Evolutionary conservation across 1,140 invertebrate genomes (phyloP), one percentile per base, ranked within the genome.

Genomic region (Doryteuthis pealeii): DNA sequence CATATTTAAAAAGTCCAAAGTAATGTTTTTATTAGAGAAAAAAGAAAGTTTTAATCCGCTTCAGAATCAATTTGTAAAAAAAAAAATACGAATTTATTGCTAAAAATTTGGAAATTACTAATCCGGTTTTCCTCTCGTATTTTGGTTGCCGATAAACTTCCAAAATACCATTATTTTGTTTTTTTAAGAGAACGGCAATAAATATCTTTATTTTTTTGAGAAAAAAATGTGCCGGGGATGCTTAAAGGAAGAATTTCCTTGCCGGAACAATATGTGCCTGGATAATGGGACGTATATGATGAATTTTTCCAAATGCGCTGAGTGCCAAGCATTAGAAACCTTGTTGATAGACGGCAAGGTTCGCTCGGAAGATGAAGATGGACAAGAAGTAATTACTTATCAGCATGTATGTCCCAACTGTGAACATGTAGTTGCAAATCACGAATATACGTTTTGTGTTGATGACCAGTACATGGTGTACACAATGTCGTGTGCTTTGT

Each of bases 201-300:
- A 40, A 40, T 40, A 58, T 58, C 26, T 5, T 62, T 62, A 62
- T 15, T 62, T 62, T 5, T 62, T 62, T 62, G 10, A 40, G 10
- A 40, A 40, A 40, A 10, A 40, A 40, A 78, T 78, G 76, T 78
- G 76, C 32, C 43, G 28, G n/a, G 76, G 73, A 15, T 78, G 76
- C 49, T 73, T 78, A n/a, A 78, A 75, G 54, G 73, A 75, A 58
- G 76, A 78, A 71, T 78, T 69, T 69, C 75, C 74, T 54, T 74
- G 40, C 18, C 71, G 75, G 72, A 76, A 72, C 22, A 75, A 49
- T n/a, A 74, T 74, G 45, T 78, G 77, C 40, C 31, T 78, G 18
- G 77, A 78, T n/a, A 74, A 68, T 45, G 77, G 77, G 15, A 76
- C 68, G n/a, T 78, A 78, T 54, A 67, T 78, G 70, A 33, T 76